Evolutionary conservation across 2,113 vertebrate genomes (phyloP), one percentile per base, ranked within the genome.

Genomic region (Nansenia antarctica): DNA sequence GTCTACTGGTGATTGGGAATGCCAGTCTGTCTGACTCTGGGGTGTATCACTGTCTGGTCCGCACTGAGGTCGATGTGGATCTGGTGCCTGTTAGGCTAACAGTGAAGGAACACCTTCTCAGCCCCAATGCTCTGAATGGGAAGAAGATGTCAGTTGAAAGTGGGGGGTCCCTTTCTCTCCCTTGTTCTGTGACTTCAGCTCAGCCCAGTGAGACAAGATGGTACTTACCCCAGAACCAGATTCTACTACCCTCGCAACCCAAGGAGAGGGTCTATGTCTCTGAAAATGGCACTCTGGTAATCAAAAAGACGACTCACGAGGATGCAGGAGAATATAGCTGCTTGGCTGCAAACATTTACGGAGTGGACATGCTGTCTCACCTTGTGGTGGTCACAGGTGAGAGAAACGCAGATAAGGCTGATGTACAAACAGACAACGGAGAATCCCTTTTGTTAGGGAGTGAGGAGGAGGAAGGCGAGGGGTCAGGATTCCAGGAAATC

Each of bases 311-410:
- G n/a, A 82, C 64, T 5, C 69, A 73, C 18, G 89, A 91, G 1
- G 92, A 92, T 72, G 75, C 86, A 27, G 93, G 93, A 5, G 90
- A 93, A 69, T 94, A 94, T 34, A 93, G 87, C 66, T 94, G 93
- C 59, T 70, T 92, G 68, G 77, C 84, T 29, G 87, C 88, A n/a
- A 94, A 94, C 79, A 77, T 93, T 20, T 88, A 93, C 27, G 93
- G 92, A 35, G 88, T 77, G 9, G 89, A 93, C 68, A 92, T 92
- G 90, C 53, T 94, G 24, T 87, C 90, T 65, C 92, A 93, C 75
- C 49, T 76, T 5, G 81, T 94, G 35, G 83, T 85, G 61, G 74
- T 94, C 32, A 82, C 57, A 22, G 82, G 39, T 31, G 76, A 70
- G 73, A 83, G 77, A 22, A 22, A 67, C 6, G 68, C 72, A 42